These are phyloP conservation scores for Tenebrio molitor DNA, from an alignment of 1,140 invertebrate genomes.

Conservation along the genomic window DNA sequence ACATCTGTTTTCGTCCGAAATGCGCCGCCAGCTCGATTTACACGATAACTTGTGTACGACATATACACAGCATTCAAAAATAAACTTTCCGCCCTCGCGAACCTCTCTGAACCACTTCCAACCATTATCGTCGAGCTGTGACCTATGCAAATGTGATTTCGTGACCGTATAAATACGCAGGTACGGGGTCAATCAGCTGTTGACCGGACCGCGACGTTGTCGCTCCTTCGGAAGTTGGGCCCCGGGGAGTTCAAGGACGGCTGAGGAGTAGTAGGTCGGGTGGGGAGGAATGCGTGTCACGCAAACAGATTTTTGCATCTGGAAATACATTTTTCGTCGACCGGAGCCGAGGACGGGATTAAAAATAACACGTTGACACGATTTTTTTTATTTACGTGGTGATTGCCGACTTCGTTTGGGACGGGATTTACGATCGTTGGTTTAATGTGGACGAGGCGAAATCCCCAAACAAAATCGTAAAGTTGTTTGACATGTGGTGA, in stretches of 20 bases:
- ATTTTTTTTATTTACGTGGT: neutral
- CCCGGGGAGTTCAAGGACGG: neutral
- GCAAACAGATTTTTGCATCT: neutral
- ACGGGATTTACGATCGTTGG: neutral
- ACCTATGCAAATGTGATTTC: too few relatives aligned
- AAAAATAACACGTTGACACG: neutral
- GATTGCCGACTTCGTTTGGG: neutral
- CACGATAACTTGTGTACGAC: conserved; percentile 10
- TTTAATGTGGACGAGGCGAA: neutral
- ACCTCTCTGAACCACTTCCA: too few relatives aligned
- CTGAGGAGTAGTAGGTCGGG: too few relatives aligned
- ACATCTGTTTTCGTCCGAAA: conserved; percentile 25
- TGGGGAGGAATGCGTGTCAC: too few relatives aligned
- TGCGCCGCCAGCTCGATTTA: conserved; percentile 21
- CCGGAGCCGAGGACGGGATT: neutral
- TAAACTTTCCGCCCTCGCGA: too few relatives aligned
- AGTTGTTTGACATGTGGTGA: neutral
- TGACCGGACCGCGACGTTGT: too few relatives aligned
- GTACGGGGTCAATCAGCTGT: too few relatives aligned
- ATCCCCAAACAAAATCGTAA: neutral
- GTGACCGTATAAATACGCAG: too few relatives aligned
- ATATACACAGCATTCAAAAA: too few relatives aligned
- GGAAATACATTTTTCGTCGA: neutral
- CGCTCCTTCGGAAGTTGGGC: too few relatives aligned
- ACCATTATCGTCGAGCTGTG: too few relatives aligned